phyloP scores from a whole-genome alignment of 1,140 invertebrate genomes.

The Ceratina calcarata region DNA sequence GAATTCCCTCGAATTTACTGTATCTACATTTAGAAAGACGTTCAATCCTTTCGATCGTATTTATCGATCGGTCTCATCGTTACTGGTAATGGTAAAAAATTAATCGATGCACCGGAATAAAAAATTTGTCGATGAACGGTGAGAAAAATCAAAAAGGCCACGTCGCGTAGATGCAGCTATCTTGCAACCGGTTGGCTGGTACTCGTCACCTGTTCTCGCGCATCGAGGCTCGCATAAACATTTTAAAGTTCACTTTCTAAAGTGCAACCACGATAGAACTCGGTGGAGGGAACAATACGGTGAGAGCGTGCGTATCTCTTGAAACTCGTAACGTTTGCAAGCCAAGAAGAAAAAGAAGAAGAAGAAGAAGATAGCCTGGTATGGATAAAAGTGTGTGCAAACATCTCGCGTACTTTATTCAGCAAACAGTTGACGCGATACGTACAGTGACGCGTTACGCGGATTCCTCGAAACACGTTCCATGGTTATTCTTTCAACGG shows the following conservation, averaged over 20 bases:
- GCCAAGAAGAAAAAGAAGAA: too few species aligned
- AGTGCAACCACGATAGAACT: slow-evolving; percentile 20
- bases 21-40: neutral
- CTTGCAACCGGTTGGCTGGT: neutral
- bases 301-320: slow-evolving; percentile 6
- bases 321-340: slow-evolving; percentile 1
- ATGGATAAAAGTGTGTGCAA: neutral
- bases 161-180: too few species aligned
- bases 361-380: neutral
- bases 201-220: neutral
- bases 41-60: too few species aligned
- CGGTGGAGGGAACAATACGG: slow-evolving; percentile 11
- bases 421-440: neutral
- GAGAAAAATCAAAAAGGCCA: too few species aligned
- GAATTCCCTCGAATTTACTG: slow-evolving; percentile 19
- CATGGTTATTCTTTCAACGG: too few species aligned
- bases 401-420: neutral
- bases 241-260: slow-evolving; percentile 42
- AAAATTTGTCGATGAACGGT: neutral
- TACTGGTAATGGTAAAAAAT: neutral
- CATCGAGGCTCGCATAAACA: slow-evolving; percentile 13
- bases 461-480: too few species aligned
- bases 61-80: too few species aligned
- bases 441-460: neutral
- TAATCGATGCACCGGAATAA: neutral